phyloP scores from a whole-genome alignment of 2,888 invertebrate species.

The Drosophila paucipuncta region DNA sequence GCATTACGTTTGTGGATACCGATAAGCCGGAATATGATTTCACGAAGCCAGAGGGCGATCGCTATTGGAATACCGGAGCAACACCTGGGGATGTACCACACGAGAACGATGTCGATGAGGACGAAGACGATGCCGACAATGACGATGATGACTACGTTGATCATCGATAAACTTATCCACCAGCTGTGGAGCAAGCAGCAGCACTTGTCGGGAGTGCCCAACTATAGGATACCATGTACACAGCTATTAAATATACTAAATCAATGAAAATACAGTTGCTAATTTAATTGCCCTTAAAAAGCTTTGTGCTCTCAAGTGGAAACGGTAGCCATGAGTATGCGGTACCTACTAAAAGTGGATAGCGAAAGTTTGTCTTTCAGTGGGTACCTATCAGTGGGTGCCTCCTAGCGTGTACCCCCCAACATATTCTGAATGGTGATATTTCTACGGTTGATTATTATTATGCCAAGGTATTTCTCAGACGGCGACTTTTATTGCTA shows the following conservation, averaged over 20 bases:
- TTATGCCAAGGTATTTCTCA: not conserved
- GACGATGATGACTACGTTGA: constrained; percentile 63
- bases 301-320: not conserved
- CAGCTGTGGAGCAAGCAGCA: not conserved
- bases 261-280: not conserved
- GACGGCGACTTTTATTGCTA: not conserved
- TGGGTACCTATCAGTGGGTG: not conserved
- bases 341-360: not conserved
- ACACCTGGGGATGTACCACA: constrained; percentile 53
- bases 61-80: constrained; percentile 69
- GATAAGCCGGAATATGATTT: constrained; percentile 69
- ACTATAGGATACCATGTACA: not conserved
- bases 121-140: constrained; percentile 13
- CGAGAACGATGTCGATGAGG: constrained; percentile 39
- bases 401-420: not conserved
- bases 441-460: not conserved
- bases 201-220: not conserved
- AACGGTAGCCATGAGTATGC: not conserved
- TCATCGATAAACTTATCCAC: constrained; percentile 44
- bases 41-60: constrained; percentile 67
- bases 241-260: not conserved
- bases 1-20: constrained; percentile 66
- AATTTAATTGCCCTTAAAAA: not conserved
- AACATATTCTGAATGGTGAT: not conserved
- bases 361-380: not conserved